Evolutionary conservation across 2,888 invertebrate species (phyloP), one percentile per base, ranked within the genome.

Genomic region (Helicoverpa assulta): DNA sequence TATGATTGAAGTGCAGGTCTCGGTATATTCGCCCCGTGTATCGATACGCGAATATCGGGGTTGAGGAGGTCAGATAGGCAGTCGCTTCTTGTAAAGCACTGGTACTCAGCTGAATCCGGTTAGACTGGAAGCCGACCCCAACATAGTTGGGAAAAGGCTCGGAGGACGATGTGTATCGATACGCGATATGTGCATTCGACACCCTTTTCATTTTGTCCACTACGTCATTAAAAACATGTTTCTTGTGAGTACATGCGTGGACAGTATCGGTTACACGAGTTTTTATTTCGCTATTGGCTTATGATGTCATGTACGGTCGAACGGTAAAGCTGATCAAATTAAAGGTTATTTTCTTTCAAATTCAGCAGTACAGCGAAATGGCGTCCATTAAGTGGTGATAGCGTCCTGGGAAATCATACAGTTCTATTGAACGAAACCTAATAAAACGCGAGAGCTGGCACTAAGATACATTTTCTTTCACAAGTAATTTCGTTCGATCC

Each of bases 141-240:
- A n/a, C n/a, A n/a, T n/a, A n/a, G n/a, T n/a, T n/a, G n/a, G n/a
- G n/a, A n/a, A n/a, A n/a, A n/a, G n/a, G n/a, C n/a, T n/a, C n/a
- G n/a, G n/a, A n/a, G n/a, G n/a, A n/a, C n/a, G n/a, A n/a, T n/a
- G 63, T 21, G 78, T 77, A 69, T 68, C 73, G 50, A 53, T 78
- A 78, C 61, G 69, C 59, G 76, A 76, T 77, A 73, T 78, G 68
- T 66, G 56, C 73, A 77, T 77, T 77, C 78, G 77, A 77, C 57
- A 77, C 69, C 69, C 73, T 69, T 66, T 56, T 52, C 66, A 57
- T 74, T 78, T 74, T 66, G 62, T 70, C 62, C 59, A 14, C 21
- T 67, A 75, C 78, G 67, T 66, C 79, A 73, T 78, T 73, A 52
- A 55, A 77, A 77, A 73, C 73, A 66, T 66, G 66, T 69, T 77